These are phyloP conservation scores for Ophion ellenae DNA, from an alignment of 2,888 invertebrate species.

Conservation along the genomic window DNA sequence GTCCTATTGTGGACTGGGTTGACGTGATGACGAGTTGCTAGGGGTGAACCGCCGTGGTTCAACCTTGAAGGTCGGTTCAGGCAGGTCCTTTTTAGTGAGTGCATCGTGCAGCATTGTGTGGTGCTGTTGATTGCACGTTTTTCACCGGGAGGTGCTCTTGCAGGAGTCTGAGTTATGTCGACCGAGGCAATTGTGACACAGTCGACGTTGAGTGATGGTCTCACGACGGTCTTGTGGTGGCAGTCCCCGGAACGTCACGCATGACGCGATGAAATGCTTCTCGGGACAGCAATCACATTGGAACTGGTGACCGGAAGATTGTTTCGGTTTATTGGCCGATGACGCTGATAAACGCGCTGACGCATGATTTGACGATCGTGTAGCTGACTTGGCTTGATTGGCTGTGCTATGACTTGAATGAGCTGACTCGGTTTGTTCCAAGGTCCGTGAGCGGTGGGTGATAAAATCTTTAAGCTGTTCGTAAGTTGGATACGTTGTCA, in stretches of 20 bases:
- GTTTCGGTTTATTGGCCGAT: background rate
- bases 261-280: background rate
- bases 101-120: background rate
- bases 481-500: conserved; percentile 2
- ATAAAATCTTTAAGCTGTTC: background rate
- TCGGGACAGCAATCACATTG: background rate
- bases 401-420: background rate
- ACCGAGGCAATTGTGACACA: background rate
- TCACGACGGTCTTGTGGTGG: background rate
- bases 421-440: background rate
- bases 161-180: background rate
- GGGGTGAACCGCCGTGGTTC: background rate
- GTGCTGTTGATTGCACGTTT: background rate
- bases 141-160: background rate
- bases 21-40: background rate
- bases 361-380: background rate
- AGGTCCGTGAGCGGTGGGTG: background rate
- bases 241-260: background rate
- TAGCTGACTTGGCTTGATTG: background rate
- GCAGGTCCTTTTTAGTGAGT: background rate
- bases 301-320: background rate
- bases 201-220: background rate
- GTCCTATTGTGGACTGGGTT: background rate
- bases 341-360: background rate
- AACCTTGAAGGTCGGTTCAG: background rate